Conservation (phyloP, 2,113 vertebrate genomes). For the Dromiciops gliroides region DNA sequence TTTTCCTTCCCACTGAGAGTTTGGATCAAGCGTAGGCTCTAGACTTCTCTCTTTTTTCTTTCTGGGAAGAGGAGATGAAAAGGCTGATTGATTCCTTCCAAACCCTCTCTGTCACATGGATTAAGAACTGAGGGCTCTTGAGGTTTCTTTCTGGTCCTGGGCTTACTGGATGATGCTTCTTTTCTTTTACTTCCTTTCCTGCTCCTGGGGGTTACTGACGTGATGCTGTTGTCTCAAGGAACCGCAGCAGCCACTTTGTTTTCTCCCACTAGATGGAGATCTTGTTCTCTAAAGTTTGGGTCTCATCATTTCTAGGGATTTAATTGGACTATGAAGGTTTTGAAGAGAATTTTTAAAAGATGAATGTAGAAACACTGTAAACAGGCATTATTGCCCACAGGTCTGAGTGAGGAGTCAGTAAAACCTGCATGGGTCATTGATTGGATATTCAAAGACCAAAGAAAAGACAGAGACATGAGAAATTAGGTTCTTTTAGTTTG, state of each 20-base stretch:
- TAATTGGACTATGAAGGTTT: constrained; percentile 28
- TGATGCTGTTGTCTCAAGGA: background rate
- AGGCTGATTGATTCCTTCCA: background rate
- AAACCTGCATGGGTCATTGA: background rate
- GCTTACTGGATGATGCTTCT: background rate
- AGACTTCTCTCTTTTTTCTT: background rate
- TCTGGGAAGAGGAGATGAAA: background rate
- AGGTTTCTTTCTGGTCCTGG: background rate
- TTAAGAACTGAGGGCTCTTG: background rate
- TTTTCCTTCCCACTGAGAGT: background rate
- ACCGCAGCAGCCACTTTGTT: background rate
- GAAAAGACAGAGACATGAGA: background rate
- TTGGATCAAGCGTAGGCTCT: background rate
- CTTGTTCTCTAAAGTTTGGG: background rate
- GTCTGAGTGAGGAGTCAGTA: background rate
- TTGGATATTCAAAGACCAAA: background rate
- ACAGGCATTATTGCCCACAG: background rate
- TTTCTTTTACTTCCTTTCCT: background rate
- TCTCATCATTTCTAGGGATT: background rate
- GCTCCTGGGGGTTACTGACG: background rate
- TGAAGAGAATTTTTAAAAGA: constrained; percentile 33
- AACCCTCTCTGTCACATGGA: background rate
- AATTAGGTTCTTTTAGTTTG: background rate
- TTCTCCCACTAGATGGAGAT: constrained; percentile 56
- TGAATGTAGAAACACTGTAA: background rate